Evolutionary conservation across 2,113 vertebrate genomes (phyloP), one percentile per base, ranked within the genome.

Genomic region (Sorex fumeus): DNA sequence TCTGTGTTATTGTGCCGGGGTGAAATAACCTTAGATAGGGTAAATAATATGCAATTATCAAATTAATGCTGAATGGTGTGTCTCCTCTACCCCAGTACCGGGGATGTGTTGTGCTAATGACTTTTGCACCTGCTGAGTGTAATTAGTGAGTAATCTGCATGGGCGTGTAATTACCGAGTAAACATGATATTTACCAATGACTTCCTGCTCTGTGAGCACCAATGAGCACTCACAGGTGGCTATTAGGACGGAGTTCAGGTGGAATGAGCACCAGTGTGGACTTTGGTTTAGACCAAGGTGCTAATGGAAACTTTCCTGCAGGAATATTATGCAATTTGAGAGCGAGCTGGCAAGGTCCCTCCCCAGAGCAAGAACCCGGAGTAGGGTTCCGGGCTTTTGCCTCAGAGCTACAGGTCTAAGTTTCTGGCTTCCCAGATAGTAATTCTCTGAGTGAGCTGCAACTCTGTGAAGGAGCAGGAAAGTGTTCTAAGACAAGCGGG

Each of bases 181-280:
- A 95, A 95, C 76, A 84, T 70, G 76, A 64, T 89, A 96, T 95
- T 95, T 96, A 91, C 88, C 79, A 95, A 95, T 96, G 92, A 92
- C 85, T 94, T 94, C 84, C 72, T 88, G 50, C 91, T 79, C 94
- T 53, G 86, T 88, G 84, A 95, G 75, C 78, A 86, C 94, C 80
- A 77, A 30, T 32, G 88, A 91, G 84, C 84, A 78, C 62, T 47
- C 91, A 93, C 90, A 93, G 88, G 90, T 93, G 87, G 45, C 64
- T 84, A 53, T 88, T 83, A 88, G 43, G 53, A 72, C 87, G 43
- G 64, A 74, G 57, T 88, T 90, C 80, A 90, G 75, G 45, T 79
- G 70, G 45, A 19, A 53, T 47, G 82, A 93, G 45, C 93, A 74
- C 23, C 64, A 72, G 71, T 43, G 80, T 18, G 11, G 76, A 77